phyloP scores from a whole-genome alignment of 1,140 invertebrate genomes.

The Hormaphis cornu region DNA sequence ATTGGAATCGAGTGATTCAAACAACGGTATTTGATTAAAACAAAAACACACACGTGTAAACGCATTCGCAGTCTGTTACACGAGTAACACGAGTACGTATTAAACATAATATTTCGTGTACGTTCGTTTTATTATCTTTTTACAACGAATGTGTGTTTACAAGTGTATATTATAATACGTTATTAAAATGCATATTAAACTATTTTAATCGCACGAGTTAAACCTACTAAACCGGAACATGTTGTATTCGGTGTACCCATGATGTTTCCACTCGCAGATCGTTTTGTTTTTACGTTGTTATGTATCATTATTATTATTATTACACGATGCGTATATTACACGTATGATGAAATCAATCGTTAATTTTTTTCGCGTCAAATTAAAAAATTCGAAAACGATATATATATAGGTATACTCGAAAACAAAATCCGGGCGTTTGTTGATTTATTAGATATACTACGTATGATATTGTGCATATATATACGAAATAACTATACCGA shows the following conservation, averaged over 20 bases:
- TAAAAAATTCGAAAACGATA: constrained; percentile 11
- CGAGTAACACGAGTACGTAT: too few relatives aligned
- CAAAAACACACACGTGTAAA: too few relatives aligned
- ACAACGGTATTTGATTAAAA: too few relatives aligned
- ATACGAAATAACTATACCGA: neutral
- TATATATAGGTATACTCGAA: neutral
- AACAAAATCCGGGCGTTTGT: neutral
- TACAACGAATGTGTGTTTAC: neutral
- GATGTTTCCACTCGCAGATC: constrained; percentile 4
- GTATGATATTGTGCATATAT: neutral
- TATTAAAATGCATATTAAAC: too few relatives aligned
- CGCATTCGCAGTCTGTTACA: too few relatives aligned
- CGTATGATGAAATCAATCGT: neutral
- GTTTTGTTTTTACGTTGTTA: constrained; percentile 1
- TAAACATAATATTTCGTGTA: too few relatives aligned
- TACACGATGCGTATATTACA: too few relatives aligned
- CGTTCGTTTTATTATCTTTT: neutral
- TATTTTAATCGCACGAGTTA: neutral
- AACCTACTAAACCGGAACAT: constrained; percentile 12
- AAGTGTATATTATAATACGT: too few relatives aligned
- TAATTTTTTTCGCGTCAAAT: neutral
- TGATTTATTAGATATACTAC: constrained; percentile 7
- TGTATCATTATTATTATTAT: too few relatives aligned
- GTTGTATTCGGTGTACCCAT: neutral
- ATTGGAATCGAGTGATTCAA: too few relatives aligned